phyloP scores from a whole-genome alignment of 2,888 invertebrate genomes.

The Lasioglossum pauxillum region DNA sequence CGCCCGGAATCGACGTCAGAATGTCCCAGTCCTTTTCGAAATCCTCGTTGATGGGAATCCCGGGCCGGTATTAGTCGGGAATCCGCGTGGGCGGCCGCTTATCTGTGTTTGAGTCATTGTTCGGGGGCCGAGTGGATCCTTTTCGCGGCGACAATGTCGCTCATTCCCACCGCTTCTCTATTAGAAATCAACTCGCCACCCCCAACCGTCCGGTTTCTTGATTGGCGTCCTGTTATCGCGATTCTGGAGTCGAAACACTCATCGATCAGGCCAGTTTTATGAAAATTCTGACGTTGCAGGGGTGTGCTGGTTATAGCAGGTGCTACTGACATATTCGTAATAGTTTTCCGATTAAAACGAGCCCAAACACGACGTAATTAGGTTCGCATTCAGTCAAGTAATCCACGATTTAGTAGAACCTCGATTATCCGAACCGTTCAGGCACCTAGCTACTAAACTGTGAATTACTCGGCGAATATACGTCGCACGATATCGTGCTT shows the following conservation, averaged over 20 bases:
- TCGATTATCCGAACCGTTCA: not conserved
- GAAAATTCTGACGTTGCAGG: not conserved
- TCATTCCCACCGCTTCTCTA: slow-evolving; percentile 47
- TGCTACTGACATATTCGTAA: too few species aligned
- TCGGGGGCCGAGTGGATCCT: slow-evolving; percentile 53
- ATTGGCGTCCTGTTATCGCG: not conserved
- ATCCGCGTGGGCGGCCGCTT: slow-evolving; percentile 63
- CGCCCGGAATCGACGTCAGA: slow-evolving; percentile 53
- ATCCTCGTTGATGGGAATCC: slow-evolving; percentile 57
- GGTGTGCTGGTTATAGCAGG: rapidly evolving
- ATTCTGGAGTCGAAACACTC: not conserved
- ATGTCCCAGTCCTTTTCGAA: slow-evolving; percentile 57
- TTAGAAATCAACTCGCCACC: slow-evolving; percentile 49
- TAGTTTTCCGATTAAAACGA: not conserved
- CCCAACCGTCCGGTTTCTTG: slow-evolving; percentile 22
- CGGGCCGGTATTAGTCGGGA: slow-evolving; percentile 40
- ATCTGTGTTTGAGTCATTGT: slow-evolving; percentile 72
- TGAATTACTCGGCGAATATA: not conserved
- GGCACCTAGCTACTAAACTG: not conserved
- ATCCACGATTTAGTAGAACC: not conserved
- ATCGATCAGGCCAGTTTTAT: not conserved
- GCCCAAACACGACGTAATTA: not conserved
- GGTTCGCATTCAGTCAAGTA: not conserved
- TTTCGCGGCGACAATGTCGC: slow-evolving; percentile 35
- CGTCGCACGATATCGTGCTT: not conserved